Evolutionary conservation across 2,888 invertebrate genomes (phyloP), one percentile per base, ranked within the genome.

Genomic region (Drymonia ruficornis): DNA sequence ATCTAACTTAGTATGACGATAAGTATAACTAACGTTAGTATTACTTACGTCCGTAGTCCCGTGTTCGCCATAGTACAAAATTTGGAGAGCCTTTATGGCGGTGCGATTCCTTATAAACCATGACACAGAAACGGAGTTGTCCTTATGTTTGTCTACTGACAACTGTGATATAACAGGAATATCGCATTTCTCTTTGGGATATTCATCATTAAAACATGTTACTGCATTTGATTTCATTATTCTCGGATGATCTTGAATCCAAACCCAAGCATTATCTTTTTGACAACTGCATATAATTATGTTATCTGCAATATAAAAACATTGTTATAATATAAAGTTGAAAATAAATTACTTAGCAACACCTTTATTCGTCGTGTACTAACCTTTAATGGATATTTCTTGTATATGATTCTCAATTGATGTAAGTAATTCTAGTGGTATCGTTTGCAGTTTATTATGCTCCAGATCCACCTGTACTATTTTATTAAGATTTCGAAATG

Each of bases 91-190:
- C 78, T 96, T 96, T 61, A 98, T 94, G 43, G 96, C 96, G 19
- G 97, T 96, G 75, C 97, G 96, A 85, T 98, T 97, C 72, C 97
- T 94, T 75, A 97, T 96, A 81, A 97, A 96, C 98, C 98, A 98
- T 18, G 97, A 97, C 12, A 97, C 96, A 52, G 97, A 94, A 49
- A 97, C 95, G 47, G 97, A 97, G 81, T 96, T 96, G 42, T 97
- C 97, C 80, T 96, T 96, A 62, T 97, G 96, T 84, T 97, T 97
- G 87, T 97, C 96, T 53, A 97, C 96, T 63, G 96, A 96, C 64
- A 98, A 93, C 84, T 97, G 96, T 50, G 96, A 94, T 74, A 98
- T 96, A 74, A 96, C 94, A 47, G 97, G 97, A 46, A 96, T 95
- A 65, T 90, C 88, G 70, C 92, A 92, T 70, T 89, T 89, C 63